Evolutionary conservation across 2,797 vertebrate genomes (phyloP).

Genomic region (Hydrocynus forskahlii): DNA sequence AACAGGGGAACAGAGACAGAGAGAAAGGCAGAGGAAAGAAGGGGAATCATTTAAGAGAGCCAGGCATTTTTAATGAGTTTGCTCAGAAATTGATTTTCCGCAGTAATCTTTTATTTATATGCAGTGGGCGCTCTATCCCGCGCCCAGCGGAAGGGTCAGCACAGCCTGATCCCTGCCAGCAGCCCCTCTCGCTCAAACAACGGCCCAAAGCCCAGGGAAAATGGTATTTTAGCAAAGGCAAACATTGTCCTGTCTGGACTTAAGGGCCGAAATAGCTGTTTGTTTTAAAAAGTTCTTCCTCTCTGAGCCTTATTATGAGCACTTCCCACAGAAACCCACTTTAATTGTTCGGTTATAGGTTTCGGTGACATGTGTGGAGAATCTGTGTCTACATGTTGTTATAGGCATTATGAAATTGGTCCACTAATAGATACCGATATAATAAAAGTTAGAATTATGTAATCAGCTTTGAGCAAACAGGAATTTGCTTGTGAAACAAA

Average conservation of each 20-base stretch:
- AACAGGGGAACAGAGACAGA: conserved; percentile 59
- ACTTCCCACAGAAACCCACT: conserved; percentile 70
- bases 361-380: neutral
- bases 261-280: conserved; percentile 88
- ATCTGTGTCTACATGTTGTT: neutral
- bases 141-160: conserved; percentile 86
- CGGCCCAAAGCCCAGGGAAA: conserved; percentile 92
- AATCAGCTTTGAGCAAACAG: neutral
- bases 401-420: neutral
- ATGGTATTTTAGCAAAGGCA: conserved; percentile 99
- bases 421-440: neutral
- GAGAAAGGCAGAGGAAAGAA: conserved; percentile 55
- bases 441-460: neutral
- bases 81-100: conserved; percentile 96
- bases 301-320: conserved; percentile 72
- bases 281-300: conserved; percentile 84
- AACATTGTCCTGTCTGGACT: conserved; percentile 94
- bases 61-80: conserved; percentile 94
- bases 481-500: neutral
- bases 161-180: conserved; percentile 83
- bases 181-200: conserved; percentile 87
- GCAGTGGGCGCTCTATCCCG: conserved; percentile 85
- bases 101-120: conserved; percentile 99
- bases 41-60: conserved; percentile 89
- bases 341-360: neutral